A percentile compares a stretch with the other conserved stretches of the same genome.
These are phyloP conservation scores for Phrynocephalus vlangalii DNA, from an alignment of 2,797 vertebrate genomes.

Conservation along the genomic window DNA sequence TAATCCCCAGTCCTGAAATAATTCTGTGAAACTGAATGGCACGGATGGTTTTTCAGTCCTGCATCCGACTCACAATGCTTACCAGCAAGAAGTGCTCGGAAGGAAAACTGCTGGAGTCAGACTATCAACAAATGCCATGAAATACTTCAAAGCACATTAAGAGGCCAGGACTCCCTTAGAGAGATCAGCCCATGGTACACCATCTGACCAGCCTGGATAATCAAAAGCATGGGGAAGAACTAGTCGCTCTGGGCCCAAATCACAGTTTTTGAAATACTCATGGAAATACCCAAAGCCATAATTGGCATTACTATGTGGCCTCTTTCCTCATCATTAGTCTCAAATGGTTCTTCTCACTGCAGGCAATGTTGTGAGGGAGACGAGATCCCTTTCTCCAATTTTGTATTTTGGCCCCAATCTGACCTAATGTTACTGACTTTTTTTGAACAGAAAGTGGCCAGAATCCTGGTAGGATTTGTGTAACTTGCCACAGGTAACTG, in stretches of 20 bases:
- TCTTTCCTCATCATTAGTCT: background rate
- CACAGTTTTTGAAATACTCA: background rate
- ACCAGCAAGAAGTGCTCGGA: background rate
- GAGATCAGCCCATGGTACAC: background rate
- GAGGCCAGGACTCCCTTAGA: background rate
- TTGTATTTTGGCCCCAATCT: background rate
- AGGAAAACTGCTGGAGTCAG: background rate
- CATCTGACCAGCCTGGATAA: background rate
- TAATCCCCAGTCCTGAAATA: background rate
- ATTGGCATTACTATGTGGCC: background rate
- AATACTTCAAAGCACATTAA: background rate
- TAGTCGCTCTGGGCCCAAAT: background rate
- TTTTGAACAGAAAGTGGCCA: too few species aligned
- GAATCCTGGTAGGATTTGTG: too few species aligned
- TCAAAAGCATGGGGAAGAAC: background rate
- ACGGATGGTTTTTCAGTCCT: slow-evolving; percentile 2
- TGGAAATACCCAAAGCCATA: background rate
- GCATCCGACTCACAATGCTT: background rate
- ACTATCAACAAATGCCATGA: background rate
- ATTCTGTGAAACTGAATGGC: slow-evolving; percentile 25
- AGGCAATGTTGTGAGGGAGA: background rate
- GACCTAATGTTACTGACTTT: background rate
- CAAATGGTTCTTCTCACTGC: background rate
- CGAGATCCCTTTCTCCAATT: too few species aligned
- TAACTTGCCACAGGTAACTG: too few species aligned